Percentiles rank a stretch among this genome's conserved stretches.
Conservation (phyloP, 2,888 invertebrate species). For the Drosophila birchii region DNA sequence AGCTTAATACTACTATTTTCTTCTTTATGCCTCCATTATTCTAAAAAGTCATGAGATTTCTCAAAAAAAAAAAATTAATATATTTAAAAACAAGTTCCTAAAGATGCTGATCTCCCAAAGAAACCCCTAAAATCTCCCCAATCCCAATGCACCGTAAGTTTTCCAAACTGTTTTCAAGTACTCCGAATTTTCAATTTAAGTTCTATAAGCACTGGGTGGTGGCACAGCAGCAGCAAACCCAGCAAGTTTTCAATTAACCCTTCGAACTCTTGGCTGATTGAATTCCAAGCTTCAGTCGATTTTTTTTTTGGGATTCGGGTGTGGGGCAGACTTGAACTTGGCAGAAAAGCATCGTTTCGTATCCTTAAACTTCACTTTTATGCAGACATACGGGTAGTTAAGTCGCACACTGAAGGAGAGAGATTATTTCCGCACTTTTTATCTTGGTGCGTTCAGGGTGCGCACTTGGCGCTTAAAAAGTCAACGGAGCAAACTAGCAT, state of each 20-base stretch:
- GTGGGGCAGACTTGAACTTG: slow-evolving; percentile 34
- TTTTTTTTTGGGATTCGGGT: slow-evolving; percentile 6
- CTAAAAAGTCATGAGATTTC: background rate
- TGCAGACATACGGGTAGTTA: slow-evolving; percentile 50
- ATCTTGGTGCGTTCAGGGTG: slow-evolving; percentile 51
- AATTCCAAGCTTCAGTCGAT: slow-evolving; percentile 22
- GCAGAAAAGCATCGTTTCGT: slow-evolving; percentile 24
- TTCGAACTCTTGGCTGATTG: slow-evolving; percentile 46
- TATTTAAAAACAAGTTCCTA: background rate
- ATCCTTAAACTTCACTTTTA: slow-evolving; percentile 46
- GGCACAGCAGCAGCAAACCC: slow-evolving; percentile 5
- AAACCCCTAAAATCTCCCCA: background rate
- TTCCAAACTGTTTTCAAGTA: slow-evolving; percentile 5
- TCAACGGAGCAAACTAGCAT: slow-evolving; percentile 49
- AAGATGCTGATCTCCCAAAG: background rate
- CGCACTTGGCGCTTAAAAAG: slow-evolving; percentile 53
- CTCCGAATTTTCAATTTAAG: slow-evolving; percentile 37
- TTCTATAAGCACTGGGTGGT: slow-evolving; percentile 18
- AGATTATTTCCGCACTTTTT: slow-evolving; percentile 52
- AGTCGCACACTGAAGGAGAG: slow-evolving; percentile 31
- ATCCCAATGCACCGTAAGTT: slow-evolving; percentile 6
- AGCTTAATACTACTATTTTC: no score
- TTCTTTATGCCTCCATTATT: background rate
- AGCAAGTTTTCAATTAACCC: slow-evolving; percentile 44
- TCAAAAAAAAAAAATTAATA: background rate